Percentiles rank a stretch among this genome's conserved stretches.
These are phyloP conservation scores for Catajapyx aquilonaris DNA, from an alignment of 1,140 invertebrate genomes.

Conservation along the genomic window DNA sequence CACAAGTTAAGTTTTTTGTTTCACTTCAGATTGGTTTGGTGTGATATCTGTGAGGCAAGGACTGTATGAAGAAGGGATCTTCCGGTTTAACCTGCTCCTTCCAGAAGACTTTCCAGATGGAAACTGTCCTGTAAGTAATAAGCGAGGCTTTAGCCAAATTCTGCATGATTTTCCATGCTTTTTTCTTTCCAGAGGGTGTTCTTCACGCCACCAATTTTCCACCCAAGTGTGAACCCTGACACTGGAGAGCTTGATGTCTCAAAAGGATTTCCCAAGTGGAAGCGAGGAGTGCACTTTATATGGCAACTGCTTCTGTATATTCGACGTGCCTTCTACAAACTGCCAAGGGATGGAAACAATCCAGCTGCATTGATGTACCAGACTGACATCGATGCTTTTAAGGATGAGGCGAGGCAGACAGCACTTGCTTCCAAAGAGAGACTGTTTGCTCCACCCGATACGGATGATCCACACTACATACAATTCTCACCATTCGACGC, in stretches of 20 bases:
- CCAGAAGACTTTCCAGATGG: slow-evolving; percentile 74
- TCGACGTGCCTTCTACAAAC: slow-evolving; percentile 55
- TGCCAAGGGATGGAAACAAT: too few relatives aligned
- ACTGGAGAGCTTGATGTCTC: slow-evolving; percentile 51
- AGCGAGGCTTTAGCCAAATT: slow-evolving; percentile 7
- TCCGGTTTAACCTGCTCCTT: slow-evolving; percentile 66
- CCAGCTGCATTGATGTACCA: too few relatives aligned
- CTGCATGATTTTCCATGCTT: slow-evolving; percentile 10
- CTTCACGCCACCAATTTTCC: slow-evolving; percentile 68
- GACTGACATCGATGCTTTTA: too few relatives aligned
- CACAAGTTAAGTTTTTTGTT: slow-evolving; percentile 13
- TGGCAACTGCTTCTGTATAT: slow-evolving; percentile 79
- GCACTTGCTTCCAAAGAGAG: too few relatives aligned
- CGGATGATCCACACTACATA: too few relatives aligned
- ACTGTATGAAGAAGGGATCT: slow-evolving; percentile 66
- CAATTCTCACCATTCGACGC: too few relatives aligned
- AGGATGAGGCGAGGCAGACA: too few relatives aligned
- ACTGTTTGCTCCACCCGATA: too few relatives aligned
- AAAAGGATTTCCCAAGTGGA: slow-evolving; percentile 72
- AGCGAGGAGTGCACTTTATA: slow-evolving; percentile 53
- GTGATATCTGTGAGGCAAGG: slow-evolving; percentile 76
- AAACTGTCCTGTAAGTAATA: slow-evolving; percentile 48
- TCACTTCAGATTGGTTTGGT: slow-evolving; percentile 70
- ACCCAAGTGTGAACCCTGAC: slow-evolving; percentile 60
- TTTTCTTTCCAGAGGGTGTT: slow-evolving; percentile 43